Conservation (phyloP, 2,113 vertebrate species). For the Cinclus cinclus region DNA sequence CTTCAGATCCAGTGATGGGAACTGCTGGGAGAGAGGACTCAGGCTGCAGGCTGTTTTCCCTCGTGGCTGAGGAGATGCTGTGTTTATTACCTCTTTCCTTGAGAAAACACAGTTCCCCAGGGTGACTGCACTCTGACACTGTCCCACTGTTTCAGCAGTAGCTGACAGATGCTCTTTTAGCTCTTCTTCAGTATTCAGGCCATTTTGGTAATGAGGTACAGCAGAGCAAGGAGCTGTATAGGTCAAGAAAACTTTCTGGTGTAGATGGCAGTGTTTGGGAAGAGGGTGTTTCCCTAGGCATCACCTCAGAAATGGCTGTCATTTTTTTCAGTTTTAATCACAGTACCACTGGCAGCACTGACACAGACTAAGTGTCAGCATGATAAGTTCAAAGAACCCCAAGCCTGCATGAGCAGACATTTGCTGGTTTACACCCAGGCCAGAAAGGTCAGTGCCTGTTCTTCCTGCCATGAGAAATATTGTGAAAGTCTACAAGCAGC, state of each 20-base stretch:
- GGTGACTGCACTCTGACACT: background rate
- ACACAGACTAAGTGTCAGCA: background rate
- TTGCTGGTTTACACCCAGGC: background rate
- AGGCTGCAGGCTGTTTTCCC: background rate
- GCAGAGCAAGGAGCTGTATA: background rate
- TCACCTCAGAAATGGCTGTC: background rate
- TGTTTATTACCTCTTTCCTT: slow-evolving; percentile 10
- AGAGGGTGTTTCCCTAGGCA: background rate
- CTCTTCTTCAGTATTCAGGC: background rate
- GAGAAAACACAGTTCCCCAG: background rate
- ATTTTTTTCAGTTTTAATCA: background rate
- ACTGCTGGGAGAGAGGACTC: background rate
- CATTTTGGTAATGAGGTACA: background rate
- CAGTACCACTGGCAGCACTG: background rate
- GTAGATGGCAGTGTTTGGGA: background rate
- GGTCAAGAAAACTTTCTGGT: background rate
- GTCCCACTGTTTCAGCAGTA: background rate
- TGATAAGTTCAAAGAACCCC: background rate
- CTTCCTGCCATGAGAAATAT: background rate
- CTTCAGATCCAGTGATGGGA: background rate
- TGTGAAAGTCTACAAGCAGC: background rate
- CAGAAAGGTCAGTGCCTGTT: background rate
- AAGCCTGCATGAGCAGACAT: background rate
- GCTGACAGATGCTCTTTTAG: background rate
- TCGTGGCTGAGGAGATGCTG: background rate